Percentiles rank a stretch among this genome's conserved stretches.
Conservation (phyloP, 64 coral and sea anemone species). For the Cladopsammia gracilis region DNA sequence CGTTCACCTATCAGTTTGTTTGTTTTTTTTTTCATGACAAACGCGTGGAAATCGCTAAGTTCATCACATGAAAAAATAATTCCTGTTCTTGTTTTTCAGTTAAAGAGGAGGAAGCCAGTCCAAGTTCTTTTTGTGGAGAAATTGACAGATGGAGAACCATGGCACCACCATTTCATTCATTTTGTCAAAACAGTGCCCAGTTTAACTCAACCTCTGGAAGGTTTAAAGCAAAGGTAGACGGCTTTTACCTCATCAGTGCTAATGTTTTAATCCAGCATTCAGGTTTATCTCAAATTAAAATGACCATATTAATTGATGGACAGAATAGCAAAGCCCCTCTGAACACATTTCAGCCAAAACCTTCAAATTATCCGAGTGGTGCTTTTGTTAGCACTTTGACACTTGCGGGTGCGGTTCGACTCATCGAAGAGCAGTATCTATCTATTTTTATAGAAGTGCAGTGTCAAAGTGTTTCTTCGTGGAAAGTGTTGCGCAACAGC, state of each 20-base stretch:
- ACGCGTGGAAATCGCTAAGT: not conserved
- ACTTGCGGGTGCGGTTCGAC: no score
- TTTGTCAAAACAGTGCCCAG: not conserved
- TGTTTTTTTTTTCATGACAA: not conserved
- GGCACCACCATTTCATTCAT: not conserved
- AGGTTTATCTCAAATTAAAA: not conserved
- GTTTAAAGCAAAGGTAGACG: conserved; percentile 2
- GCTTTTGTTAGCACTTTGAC: not conserved
- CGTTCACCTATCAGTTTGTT: no score
- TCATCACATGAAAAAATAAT: no score
- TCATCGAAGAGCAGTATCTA: no score
- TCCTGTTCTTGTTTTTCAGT: not conserved
- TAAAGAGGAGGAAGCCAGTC: conserved; percentile 15
- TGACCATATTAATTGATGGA: not conserved
- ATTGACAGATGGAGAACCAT: conserved; percentile 4
- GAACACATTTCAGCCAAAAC: no score
- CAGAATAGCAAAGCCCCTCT: not conserved
- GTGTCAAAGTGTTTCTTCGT: not conserved
- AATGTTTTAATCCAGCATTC: conserved; percentile 11
- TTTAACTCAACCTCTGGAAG: conserved; percentile 1
- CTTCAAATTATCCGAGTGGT: not conserved
- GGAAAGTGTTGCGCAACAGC: conserved; percentile 19
- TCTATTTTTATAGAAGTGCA: not conserved
- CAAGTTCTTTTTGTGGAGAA: not conserved
- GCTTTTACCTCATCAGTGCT: conserved; percentile 17